Percentiles rank a stretch among this genome's conserved stretches.
Conservation (phyloP, 2,888 invertebrate genomes). For the Cabera pusaria region DNA sequence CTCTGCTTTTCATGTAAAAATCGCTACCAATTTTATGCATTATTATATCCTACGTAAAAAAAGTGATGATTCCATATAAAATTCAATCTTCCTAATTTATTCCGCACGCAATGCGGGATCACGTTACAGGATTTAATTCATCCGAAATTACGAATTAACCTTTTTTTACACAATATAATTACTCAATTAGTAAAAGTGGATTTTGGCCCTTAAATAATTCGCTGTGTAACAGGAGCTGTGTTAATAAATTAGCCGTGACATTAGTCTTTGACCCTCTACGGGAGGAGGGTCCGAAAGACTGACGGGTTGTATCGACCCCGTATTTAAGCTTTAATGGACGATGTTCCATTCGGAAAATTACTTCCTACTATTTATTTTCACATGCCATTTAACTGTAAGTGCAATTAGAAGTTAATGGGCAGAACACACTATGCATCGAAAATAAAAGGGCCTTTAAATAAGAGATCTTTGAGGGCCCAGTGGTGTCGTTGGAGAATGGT, state of each 20-base stretch:
- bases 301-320: slow-evolving; percentile 46
- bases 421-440: too few relatives aligned
- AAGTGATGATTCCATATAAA: too few relatives aligned
- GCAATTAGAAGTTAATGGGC: too few relatives aligned
- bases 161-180: slow-evolving; percentile 29
- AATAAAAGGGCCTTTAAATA: too few relatives aligned
- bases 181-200: slow-evolving; percentile 42
- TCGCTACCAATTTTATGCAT: too few relatives aligned
- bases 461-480: too few relatives aligned
- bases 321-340: slow-evolving; percentile 24
- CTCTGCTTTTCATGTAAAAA: too few relatives aligned
- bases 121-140: background rate
- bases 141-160: background rate
- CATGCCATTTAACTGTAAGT: slow-evolving; percentile 7
- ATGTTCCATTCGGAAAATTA: slow-evolving; percentile 21
- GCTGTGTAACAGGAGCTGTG: slow-evolving; percentile 38
- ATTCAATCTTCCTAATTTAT: too few relatives aligned
- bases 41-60: too few relatives aligned
- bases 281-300: slow-evolving; percentile 41
- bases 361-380: slow-evolving; percentile 17
- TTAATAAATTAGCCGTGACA: slow-evolving; percentile 59
- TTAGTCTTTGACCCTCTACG: slow-evolving; percentile 57
- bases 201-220: slow-evolving; percentile 42
- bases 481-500: too few relatives aligned
- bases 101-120: background rate